Evolutionary conservation across 1,140 invertebrate genomes (phyloP).

Genomic region (Coptotermes formosanus): DNA sequence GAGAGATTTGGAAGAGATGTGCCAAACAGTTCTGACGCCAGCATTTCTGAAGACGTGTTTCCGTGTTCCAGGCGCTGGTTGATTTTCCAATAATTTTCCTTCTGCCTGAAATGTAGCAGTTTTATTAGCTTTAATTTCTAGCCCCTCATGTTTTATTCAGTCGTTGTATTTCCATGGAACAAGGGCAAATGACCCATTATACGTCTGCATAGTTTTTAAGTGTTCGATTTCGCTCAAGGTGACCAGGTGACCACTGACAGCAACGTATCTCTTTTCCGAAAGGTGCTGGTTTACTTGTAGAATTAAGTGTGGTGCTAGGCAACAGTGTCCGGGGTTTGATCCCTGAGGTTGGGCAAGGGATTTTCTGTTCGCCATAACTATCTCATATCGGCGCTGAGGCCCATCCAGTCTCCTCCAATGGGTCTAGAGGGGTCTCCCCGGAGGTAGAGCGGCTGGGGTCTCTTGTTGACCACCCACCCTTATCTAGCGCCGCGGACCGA

Average conservation of each 20-base stretch:
- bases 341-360: too few species aligned
- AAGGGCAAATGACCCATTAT: background rate
- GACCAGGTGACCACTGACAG: background rate
- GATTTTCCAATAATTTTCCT: background rate
- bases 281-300: background rate
- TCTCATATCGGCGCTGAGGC: too few species aligned
- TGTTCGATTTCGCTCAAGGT: background rate
- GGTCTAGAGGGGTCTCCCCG: too few species aligned
- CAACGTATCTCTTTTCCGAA: background rate
- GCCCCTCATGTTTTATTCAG: background rate
- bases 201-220: background rate
- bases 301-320: background rate
- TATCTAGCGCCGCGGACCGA: too few species aligned
- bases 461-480: too few species aligned
- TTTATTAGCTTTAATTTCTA: background rate
- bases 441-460: too few species aligned
- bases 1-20: background rate
- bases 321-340: too few species aligned
- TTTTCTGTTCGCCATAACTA: too few species aligned
- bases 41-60: background rate
- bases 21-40: conserved; percentile 1
- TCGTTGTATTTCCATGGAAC: background rate
- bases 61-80: background rate
- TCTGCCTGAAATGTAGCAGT: background rate
- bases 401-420: too few species aligned